These are phyloP conservation scores for Antennarius maculatus DNA, from an alignment of 2,797 vertebrate species.

Conservation along the genomic window DNA sequence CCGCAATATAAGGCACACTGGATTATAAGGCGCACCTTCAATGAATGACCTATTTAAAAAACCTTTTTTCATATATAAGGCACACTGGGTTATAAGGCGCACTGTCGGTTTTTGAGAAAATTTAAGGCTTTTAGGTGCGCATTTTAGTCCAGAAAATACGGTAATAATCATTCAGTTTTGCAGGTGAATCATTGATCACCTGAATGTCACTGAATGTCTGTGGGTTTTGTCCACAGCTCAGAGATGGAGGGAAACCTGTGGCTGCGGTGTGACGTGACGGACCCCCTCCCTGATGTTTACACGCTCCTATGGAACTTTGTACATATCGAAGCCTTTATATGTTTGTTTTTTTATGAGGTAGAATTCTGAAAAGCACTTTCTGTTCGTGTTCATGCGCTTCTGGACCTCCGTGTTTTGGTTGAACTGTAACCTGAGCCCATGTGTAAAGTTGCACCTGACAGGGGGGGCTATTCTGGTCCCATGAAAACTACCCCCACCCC, in stretches of 20 bases:
- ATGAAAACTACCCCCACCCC: conserved; percentile 57
- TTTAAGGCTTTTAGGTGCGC: too few species aligned
- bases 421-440: conserved; percentile 75
- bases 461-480: conserved; percentile 78
- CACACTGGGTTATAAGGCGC: too few species aligned
- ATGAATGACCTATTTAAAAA: too few species aligned
- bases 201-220: too few species aligned
- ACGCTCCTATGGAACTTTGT: conserved; percentile 59
- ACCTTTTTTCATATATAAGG: too few species aligned
- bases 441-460: conserved; percentile 82
- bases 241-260: conserved; percentile 80
- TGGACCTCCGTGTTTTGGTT: conserved; percentile 74
- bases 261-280: conserved; percentile 70
- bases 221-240: conserved; percentile 74
- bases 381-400: conserved; percentile 57
- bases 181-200: too few species aligned
- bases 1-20: too few species aligned
- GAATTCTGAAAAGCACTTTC: conserved; percentile 75
- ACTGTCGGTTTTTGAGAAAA: too few species aligned
- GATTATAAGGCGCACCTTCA: too few species aligned
- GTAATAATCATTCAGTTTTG: too few species aligned
- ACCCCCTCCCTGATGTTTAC: conserved; percentile 72
- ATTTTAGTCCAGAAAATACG: too few species aligned
- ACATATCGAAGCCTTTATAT: conserved; percentile 51
- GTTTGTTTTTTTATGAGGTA: conserved; percentile 35